These are phyloP conservation scores for Ranitomeya variabilis DNA, from an alignment of 2,113 vertebrate species.

Conservation along the genomic window DNA sequence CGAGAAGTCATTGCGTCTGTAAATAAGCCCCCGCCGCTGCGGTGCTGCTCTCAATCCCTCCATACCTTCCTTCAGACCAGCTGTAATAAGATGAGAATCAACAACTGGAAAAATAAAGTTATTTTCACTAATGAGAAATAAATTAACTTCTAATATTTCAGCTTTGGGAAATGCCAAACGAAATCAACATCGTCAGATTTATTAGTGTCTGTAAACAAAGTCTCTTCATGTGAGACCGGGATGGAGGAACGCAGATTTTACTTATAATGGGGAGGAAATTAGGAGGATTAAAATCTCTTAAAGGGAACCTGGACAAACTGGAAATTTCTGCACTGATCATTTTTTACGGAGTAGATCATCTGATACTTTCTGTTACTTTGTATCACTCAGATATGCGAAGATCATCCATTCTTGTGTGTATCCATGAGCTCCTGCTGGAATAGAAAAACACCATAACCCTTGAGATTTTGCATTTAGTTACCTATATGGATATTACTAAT, in stretches of 20 bases:
- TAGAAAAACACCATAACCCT: no score
- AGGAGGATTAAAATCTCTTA: background rate
- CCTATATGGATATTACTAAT: no score
- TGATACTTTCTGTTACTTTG: no score
- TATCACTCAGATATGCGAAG: no score
- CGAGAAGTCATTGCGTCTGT: slow-evolving; percentile 7
- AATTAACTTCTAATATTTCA: slow-evolving; percentile 64
- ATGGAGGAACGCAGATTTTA: background rate
- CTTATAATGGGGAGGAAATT: background rate
- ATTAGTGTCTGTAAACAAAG: slow-evolving; percentile 1
- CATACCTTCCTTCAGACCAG: background rate
- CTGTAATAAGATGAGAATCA: slow-evolving; percentile 56
- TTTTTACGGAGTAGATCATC: no score
- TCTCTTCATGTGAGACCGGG: background rate
- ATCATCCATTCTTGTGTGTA: no score
- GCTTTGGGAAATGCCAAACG: slow-evolving; percentile 57
- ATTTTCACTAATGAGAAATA: slow-evolving; percentile 64
- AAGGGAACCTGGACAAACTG: background rate
- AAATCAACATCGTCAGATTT: background rate
- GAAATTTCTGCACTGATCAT: no score
- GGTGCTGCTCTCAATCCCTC: background rate
- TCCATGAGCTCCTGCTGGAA: no score
- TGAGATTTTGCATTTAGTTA: no score
- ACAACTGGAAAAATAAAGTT: slow-evolving; percentile 63
- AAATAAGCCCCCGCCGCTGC: background rate